Conservation (phyloP, 2,797 vertebrate genomes). For the Diglossa cyanea region DNA sequence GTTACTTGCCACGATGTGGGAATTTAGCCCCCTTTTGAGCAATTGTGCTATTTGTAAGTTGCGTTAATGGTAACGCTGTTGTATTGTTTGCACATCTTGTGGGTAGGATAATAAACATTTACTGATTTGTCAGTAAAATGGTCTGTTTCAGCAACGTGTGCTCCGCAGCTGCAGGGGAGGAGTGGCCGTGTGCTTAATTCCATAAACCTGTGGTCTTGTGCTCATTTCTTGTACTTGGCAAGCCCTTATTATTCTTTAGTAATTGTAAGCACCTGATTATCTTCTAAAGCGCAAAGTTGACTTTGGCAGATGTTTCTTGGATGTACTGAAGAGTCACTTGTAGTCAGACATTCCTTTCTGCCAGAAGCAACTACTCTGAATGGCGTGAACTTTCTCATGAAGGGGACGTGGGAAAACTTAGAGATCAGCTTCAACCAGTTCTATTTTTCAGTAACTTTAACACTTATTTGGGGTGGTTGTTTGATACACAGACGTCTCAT, state of each 20-base stretch:
- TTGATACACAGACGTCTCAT: neutral
- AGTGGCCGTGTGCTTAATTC: neutral
- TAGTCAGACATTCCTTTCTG: neutral
- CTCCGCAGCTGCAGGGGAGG: neutral
- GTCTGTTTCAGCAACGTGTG: fast-evolving
- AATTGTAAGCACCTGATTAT: neutral
- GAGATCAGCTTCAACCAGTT: neutral
- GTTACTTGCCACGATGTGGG: neutral
- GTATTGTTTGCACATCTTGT: neutral
- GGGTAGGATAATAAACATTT: neutral
- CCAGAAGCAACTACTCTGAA: neutral
- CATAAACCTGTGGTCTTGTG: neutral
- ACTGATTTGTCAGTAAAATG: fast-evolving
- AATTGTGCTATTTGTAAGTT: neutral
- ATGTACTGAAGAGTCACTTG: neutral
- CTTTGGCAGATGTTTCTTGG: neutral
- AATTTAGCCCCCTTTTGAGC: neutral
- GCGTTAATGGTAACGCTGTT: fast-evolving
- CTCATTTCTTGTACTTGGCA: neutral
- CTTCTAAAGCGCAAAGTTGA: neutral
- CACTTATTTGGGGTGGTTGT: neutral
- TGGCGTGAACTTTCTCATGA: neutral
- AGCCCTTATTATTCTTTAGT: neutral
- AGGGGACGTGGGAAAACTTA: neutral
- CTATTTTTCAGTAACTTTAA: neutral